phyloP scores from a whole-genome alignment of 1,140 invertebrate species.

The Euschistus heros region DNA sequence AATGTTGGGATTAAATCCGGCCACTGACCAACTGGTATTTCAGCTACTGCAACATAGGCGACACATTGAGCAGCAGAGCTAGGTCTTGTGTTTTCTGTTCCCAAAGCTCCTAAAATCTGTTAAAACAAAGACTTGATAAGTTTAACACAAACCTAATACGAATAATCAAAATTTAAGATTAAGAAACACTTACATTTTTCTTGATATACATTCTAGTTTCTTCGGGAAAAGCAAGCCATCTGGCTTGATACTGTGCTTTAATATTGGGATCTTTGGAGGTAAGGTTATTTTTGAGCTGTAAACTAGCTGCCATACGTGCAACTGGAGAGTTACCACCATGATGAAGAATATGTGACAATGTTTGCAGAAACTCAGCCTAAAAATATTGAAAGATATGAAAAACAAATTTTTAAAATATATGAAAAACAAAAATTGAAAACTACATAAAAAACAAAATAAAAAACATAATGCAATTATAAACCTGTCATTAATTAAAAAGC shows the following conservation, averaged over 20 bases:
- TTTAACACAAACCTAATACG: background rate
- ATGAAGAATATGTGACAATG: constrained; percentile 83
- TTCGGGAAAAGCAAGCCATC: constrained; percentile 82
- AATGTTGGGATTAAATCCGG: constrained; percentile 74
- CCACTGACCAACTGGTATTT: constrained; percentile 78
- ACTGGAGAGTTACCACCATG: constrained; percentile 82
- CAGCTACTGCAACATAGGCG: constrained; percentile 93
- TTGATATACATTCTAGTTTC: constrained; percentile 84
- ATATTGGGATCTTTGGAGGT: constrained; percentile 87
- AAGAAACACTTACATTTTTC: constrained; percentile 69
- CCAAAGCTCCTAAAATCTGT: constrained; percentile 82
- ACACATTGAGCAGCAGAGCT: constrained; percentile 98
- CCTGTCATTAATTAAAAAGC: too few relatives aligned
- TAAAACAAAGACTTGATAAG: constrained; percentile 28
- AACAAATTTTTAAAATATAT: too few relatives aligned
- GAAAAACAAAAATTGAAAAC: constrained; percentile 27
- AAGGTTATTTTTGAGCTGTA: constrained; percentile 97
- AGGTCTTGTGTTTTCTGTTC: constrained; percentile 87
- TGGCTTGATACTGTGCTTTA: constrained; percentile 72
- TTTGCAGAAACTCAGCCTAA: constrained; percentile 82
- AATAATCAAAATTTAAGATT: background rate
- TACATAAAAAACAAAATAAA: background rate
- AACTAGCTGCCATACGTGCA: constrained; percentile 92
- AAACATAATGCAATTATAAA: background rate
- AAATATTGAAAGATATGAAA: constrained; percentile 31